Evolutionary conservation across 1,140 invertebrate species (phyloP), one percentile per base, ranked within the genome.

Genomic region (Pachypeltis micranthus): DNA sequence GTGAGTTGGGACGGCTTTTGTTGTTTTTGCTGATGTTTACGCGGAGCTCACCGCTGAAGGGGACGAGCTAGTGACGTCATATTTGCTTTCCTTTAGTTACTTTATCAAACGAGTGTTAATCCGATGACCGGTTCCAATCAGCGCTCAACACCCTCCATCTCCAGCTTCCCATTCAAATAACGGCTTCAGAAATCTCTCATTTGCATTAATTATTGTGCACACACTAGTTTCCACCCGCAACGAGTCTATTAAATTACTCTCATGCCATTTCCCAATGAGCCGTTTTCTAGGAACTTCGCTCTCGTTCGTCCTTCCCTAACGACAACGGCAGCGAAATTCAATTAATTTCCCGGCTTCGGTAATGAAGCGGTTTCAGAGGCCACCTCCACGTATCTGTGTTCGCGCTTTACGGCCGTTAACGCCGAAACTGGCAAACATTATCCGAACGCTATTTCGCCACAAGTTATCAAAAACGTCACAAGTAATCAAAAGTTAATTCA

Each of bases 201-300:
- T 25, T 12, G 12, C 27, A 25, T 58, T 7, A 27, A 58, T 44
- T 10, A n/a, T 59, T 61, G 27, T 51, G 39, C 3, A 63, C 57
- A 47, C 58, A 27, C 25, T 51, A 47, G 58, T 58, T 64, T 23
- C 34, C 2, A 29, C 63, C 59, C 51, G 39, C n/a, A 27, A 26
- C 27, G 7, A 19, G 12, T 3, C n/a, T 7, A 12, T 58, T 44
- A 12, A 65, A 12, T n/a, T 39, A 29, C 29, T 61, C 27, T 2
- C 61, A 28, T 39, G 59, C 7, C 2, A 39, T 39, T 39, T 7
- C 7, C 16, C 31, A 39, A 39, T 39, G 31, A 39, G 16, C 31
- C 31, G 16, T 39, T 16, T 7, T 39, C 7, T 10, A 39, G 31
- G 16, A 39, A 10, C 31, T 16, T 7, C 31, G 31, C 31, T 39